Conservation (phyloP, 2,888 invertebrate species). For the Epinotia nisella region DNA sequence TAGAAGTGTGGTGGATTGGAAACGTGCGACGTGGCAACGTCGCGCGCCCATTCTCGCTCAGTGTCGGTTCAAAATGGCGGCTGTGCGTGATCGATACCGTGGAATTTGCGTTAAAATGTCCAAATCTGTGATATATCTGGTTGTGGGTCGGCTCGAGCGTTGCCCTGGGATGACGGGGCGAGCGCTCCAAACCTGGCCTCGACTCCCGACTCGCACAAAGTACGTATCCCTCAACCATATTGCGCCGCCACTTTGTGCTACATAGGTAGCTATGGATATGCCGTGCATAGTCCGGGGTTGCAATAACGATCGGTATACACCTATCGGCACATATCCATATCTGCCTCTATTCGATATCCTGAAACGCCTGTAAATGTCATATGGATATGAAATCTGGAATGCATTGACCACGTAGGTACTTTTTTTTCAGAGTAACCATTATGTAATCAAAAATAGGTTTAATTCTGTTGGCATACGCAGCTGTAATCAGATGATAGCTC, state of each 20-base stretch:
- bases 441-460: slow-evolving; percentile 47
- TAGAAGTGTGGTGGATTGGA: slow-evolving; percentile 79
- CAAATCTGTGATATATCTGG: slow-evolving; percentile 79
- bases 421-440: slow-evolving; percentile 54
- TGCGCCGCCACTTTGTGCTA: slow-evolving; percentile 76
- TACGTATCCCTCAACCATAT: slow-evolving; percentile 81
- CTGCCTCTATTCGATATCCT: slow-evolving; percentile 57
- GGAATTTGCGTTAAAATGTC: slow-evolving; percentile 80
- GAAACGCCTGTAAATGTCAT: slow-evolving; percentile 53
- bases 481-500: slow-evolving; percentile 22
- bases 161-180: slow-evolving; percentile 75
- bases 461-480: slow-evolving; percentile 54
- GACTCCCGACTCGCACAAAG: slow-evolving; percentile 77
- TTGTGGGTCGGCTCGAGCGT: slow-evolving; percentile 80
- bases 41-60: slow-evolving; percentile 73
- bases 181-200: slow-evolving; percentile 69
- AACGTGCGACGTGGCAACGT: slow-evolving; percentile 82
- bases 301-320: slow-evolving; percentile 59
- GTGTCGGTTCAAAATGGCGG: slow-evolving; percentile 84
- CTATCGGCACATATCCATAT: slow-evolving; percentile 64
- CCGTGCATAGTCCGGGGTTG: slow-evolving; percentile 52
- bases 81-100: slow-evolving; percentile 84
- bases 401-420: slow-evolving; percentile 54
- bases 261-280: slow-evolving; percentile 72
- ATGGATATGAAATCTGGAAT: slow-evolving; percentile 59